Conservation (phyloP, 2,888 invertebrate genomes). For the Eudemis profundana region DNA sequence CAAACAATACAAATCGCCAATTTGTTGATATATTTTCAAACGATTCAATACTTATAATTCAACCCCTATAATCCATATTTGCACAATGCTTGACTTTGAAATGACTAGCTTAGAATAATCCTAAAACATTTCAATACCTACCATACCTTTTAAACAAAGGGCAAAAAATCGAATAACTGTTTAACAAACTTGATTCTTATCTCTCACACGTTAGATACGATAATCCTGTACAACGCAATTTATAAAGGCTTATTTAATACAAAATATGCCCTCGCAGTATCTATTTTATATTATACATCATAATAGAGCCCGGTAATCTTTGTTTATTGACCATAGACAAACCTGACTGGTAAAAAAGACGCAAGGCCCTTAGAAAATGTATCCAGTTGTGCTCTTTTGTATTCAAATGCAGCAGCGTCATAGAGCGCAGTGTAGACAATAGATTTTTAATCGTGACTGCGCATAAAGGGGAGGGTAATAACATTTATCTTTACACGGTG, state of each 20-base stretch:
- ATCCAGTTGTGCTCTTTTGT: neutral
- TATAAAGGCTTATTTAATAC: conserved; percentile 52
- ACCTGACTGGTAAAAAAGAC: conserved; percentile 10
- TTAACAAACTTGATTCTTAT: neutral
- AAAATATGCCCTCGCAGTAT: conserved; percentile 51
- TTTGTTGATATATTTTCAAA: neutral
- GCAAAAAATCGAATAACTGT: conserved; percentile 47
- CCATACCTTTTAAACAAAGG: neutral
- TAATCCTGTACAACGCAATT: neutral
- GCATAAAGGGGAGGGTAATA: conserved; percentile 56
- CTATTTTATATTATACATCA: conserved; percentile 23
- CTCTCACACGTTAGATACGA: neutral
- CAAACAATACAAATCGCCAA: conserved; percentile 6
- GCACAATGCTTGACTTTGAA: conserved; percentile 54
- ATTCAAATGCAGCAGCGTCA: conserved; percentile 48
- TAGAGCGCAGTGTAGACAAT: conserved; percentile 48
- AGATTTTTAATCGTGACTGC: conserved; percentile 61
- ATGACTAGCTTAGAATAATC: conserved; percentile 20
- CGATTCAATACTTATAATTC: conserved; percentile 14
- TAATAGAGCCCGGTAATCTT: conserved; percentile 62
- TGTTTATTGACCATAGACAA: conserved; percentile 66
- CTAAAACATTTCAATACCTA: conserved; percentile 31
- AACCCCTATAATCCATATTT: conserved; percentile 49
- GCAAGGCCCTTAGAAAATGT: neutral
- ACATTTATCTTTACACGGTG: conserved; percentile 53